Conservation (phyloP, 1,140 invertebrate species). For the Doryteuthis pealeii region DNA sequence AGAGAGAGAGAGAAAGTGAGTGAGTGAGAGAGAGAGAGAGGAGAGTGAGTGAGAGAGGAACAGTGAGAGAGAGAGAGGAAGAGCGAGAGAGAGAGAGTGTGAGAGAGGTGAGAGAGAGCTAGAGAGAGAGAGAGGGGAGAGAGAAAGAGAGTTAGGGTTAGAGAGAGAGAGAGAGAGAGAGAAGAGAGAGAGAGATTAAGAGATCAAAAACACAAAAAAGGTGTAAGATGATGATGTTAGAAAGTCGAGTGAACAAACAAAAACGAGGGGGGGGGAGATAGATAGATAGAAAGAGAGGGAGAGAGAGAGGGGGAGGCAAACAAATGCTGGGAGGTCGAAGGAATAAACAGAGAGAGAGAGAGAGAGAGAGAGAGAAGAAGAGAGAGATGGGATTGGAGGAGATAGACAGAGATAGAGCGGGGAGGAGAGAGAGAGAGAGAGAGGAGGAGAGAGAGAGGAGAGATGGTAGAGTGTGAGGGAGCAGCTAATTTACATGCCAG, state of each 20-base stretch:
- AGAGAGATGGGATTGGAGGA: background rate
- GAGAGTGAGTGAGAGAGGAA: no score
- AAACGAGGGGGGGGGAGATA: no score
- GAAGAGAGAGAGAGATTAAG: background rate
- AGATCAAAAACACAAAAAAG: no score
- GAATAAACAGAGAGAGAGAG: no score
- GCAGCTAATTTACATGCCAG: no score
- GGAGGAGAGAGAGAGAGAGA: slow-evolving; percentile 1
- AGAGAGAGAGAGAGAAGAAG: background rate
- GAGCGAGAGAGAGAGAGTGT: background rate
- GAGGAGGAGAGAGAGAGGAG: background rate
- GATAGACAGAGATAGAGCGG: background rate
- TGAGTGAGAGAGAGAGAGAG: background rate
- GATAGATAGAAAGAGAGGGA: no score
- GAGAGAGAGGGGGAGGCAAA: no score
- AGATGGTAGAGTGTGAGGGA: no score
- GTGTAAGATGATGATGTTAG: no score
- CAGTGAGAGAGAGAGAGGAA: slow-evolving; percentile 1
- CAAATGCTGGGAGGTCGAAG: no score
- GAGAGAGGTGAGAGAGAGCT: background rate
- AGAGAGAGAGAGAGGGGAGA: background rate
- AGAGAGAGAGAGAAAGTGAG: background rate
- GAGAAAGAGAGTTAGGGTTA: background rate
- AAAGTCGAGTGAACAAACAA: no score
- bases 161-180: background rate